phyloP scores from a whole-genome alignment of 37 sponge, comb jelly and placozoan species.

The Ianthella basta region DNA sequence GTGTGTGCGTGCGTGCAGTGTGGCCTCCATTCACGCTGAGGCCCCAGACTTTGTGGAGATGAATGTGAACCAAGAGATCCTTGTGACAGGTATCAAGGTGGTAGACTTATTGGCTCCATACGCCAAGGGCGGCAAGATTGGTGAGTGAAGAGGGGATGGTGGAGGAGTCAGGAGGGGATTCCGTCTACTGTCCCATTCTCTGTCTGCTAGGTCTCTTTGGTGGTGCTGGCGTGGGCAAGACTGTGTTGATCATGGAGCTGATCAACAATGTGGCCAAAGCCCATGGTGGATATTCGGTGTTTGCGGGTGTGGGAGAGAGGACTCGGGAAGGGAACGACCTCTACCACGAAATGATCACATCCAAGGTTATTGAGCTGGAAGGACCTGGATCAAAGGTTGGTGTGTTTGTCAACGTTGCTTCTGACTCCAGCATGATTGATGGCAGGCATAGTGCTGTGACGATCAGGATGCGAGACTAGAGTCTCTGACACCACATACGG shows the following conservation, averaged over 20 bases:
- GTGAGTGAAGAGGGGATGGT: constrained; percentile 45
- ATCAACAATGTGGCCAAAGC: constrained; percentile 99
- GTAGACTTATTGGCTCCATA: constrained; percentile 99
- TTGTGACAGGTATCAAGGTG: constrained; percentile 99
- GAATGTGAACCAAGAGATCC: constrained; percentile 97
- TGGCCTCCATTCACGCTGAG: constrained; percentile 86
- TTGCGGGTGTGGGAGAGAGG: constrained; percentile 99
- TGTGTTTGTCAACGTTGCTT: background rate
- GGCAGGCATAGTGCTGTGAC: background rate
- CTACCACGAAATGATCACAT: constrained; percentile 99
- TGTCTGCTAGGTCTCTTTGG: constrained; percentile 89
- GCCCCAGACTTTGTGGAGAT: constrained; percentile 99
- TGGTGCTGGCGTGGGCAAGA: constrained; percentile 99
- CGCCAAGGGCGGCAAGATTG: constrained; percentile 99
- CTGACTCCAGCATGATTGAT: background rate
- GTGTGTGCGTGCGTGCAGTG: too few species aligned
- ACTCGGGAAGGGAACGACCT: constrained; percentile 98
- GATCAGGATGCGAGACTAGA: background rate
- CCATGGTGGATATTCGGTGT: constrained; percentile 99
- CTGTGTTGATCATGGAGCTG: constrained; percentile 99
- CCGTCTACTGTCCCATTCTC: background rate
- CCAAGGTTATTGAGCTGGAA: constrained; percentile 91
- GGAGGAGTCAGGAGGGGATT: background rate
- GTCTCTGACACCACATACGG: constrained; percentile 15
- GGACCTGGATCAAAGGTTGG: constrained; percentile 81